These are phyloP conservation scores for Crossaster papposus DNA, from an alignment of 53 echinoderm and acorn worm genomes.

Conservation along the genomic window DNA sequence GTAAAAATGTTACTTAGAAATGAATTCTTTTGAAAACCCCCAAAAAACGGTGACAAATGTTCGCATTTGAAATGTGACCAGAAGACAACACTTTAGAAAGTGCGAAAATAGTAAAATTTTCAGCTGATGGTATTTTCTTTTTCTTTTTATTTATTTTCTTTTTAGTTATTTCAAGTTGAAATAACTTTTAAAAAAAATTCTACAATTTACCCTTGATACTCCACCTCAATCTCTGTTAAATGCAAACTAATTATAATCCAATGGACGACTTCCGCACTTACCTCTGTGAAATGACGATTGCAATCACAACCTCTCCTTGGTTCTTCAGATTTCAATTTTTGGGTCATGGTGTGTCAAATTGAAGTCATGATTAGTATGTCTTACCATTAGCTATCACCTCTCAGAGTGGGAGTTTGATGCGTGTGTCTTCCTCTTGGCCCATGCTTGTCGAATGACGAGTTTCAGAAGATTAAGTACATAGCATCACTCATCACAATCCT, in stretches of 20 bases:
- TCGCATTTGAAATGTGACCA: no score
- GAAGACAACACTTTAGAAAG: no score
- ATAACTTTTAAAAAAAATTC: no score
- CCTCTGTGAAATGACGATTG: slow-evolving; percentile 6
- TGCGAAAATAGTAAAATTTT: no score
- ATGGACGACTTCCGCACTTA: not conserved
- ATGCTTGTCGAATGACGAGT: not conserved
- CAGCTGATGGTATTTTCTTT: no score
- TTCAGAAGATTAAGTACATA: not conserved
- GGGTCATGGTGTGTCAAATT: not conserved
- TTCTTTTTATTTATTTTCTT: no score
- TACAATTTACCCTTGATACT: no score
- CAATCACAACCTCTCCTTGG: not conserved
- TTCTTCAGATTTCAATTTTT: slow-evolving; percentile 19
- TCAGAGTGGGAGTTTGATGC: not conserved
- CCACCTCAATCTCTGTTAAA: no score
- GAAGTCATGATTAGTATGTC: not conserved
- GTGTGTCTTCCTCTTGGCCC: not conserved
- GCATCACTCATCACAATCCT: not conserved
- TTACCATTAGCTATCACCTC: not conserved
- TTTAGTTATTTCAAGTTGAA: no score
- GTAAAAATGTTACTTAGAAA: no score
- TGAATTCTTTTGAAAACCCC: no score
- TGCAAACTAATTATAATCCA: not conserved
- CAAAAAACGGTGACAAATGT: no score